Percentiles rank a stretch among this genome's conserved stretches.
These are phyloP conservation scores for Onychomys arenicola DNA, from an alignment of 2,797 vertebrate species.

Conservation along the genomic window DNA sequence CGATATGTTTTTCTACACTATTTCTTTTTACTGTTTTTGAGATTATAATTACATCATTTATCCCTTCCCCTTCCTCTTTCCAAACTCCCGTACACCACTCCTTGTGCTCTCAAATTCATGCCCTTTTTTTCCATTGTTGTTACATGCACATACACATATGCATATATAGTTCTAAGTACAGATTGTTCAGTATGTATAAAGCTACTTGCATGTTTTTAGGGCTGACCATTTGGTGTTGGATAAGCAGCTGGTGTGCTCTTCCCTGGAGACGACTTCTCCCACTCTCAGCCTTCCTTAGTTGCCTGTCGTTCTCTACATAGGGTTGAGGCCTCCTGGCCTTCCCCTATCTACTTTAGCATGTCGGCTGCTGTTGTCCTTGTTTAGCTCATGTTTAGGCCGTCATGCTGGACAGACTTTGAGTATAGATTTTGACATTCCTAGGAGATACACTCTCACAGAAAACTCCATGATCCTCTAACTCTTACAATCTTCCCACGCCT, in stretches of 20 bases:
- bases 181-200: background rate
- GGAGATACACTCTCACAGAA: background rate
- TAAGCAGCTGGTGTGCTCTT: background rate
- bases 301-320: background rate
- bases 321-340: background rate
- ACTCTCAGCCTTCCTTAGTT: background rate
- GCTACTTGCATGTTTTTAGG: background rate
- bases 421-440: background rate
- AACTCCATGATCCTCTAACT: background rate
- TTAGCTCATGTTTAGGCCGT: background rate
- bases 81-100: background rate
- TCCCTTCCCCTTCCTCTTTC: background rate
- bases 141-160: background rate
- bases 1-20: background rate
- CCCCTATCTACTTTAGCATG: background rate
- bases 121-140: background rate
- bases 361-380: background rate
- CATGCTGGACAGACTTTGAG: background rate
- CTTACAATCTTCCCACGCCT: background rate
- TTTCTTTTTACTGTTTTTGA: background rate
- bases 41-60: background rate
- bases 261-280: background rate
- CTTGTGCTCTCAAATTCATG: background rate
- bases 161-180: background rate
- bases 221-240: background rate